A percentile compares a stretch with the other conserved stretches of the same genome.
Evolutionary conservation across 2,797 vertebrate species (phyloP).

Genomic region (Hemitrygon akajei): DNA sequence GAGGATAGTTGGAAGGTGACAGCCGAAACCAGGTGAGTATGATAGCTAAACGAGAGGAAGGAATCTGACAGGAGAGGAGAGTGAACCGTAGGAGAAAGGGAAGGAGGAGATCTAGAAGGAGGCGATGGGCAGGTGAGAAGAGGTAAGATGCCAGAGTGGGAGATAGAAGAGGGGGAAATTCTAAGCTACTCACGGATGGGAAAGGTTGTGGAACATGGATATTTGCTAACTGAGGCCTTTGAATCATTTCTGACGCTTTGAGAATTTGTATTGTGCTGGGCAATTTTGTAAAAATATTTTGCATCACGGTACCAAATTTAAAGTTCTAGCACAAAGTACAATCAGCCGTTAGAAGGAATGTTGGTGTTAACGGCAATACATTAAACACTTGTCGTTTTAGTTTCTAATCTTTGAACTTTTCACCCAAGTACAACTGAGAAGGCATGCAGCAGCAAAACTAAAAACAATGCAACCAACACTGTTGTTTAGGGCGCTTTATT

Average conservation of each 20-base stretch:
- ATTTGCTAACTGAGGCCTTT: background rate
- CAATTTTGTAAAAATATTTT: background rate
- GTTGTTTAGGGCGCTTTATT: background rate
- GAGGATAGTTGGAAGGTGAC: no score
- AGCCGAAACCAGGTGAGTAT: no score
- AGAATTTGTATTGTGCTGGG: no score
- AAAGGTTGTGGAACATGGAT: background rate
- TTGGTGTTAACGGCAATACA: no score
- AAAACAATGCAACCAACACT: background rate
- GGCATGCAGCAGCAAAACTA: background rate
- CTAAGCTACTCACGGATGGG: background rate
- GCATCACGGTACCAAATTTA: background rate
- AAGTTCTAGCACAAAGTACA: background rate
- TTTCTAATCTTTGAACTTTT: background rate
- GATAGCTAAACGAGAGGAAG: no score
- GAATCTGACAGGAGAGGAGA: no score
- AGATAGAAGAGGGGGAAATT: no score
- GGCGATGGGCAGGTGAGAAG: no score
- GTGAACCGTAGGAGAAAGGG: no score
- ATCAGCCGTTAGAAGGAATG: background rate
- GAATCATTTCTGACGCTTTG: background rate
- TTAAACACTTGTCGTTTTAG: background rate
- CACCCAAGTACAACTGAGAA: background rate
- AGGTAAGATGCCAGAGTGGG: no score
- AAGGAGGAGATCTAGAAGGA: no score